phyloP scores from a whole-genome alignment of 2,888 invertebrate species.

The Diadegma fenestrale region DNA sequence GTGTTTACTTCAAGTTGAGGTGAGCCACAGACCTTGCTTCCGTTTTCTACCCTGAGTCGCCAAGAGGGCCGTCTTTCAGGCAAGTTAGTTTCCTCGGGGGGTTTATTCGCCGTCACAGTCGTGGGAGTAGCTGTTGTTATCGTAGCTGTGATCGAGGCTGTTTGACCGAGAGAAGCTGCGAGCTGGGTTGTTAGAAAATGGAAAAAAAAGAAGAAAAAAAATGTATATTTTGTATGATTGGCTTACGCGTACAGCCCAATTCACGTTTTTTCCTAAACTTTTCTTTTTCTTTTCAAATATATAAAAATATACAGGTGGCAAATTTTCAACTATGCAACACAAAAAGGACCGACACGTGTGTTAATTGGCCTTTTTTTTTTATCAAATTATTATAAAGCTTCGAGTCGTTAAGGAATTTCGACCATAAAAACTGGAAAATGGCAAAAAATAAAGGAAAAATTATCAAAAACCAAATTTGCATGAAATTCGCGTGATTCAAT shows the following conservation, averaged over 20 bases:
- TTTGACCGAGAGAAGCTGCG: conserved; percentile 82
- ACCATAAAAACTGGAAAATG: background rate
- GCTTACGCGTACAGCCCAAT: conserved; percentile 59
- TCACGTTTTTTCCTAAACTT: conserved; percentile 43
- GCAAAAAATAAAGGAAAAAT: no score
- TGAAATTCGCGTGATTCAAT: no score
- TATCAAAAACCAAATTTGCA: no score
- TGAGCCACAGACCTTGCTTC: conserved; percentile 91
- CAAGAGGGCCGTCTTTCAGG: conserved; percentile 95
- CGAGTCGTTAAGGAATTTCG: conserved; percentile 17
- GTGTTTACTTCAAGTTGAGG: conserved; percentile 76
- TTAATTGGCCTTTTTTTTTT: conserved; percentile 45
- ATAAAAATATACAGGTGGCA: background rate
- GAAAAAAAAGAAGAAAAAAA: conserved; percentile 66
- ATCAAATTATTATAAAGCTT: conserved; percentile 14
- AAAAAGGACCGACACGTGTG: conserved; percentile 58
- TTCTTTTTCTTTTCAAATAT: conserved; percentile 9
- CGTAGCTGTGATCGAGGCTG: conserved; percentile 86
- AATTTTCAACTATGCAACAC: conserved; percentile 38
- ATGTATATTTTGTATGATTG: conserved; percentile 64
- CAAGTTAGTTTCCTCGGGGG: conserved; percentile 83
- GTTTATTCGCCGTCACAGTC: conserved; percentile 85
- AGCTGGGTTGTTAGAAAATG: conserved; percentile 80
- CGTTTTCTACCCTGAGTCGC: conserved; percentile 95
- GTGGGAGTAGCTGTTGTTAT: conserved; percentile 86